Percentiles rank a stretch among this genome's conserved stretches.
phyloP scores from a whole-genome alignment of 2,797 vertebrate genomes.

The Mastacembelus armatus region DNA sequence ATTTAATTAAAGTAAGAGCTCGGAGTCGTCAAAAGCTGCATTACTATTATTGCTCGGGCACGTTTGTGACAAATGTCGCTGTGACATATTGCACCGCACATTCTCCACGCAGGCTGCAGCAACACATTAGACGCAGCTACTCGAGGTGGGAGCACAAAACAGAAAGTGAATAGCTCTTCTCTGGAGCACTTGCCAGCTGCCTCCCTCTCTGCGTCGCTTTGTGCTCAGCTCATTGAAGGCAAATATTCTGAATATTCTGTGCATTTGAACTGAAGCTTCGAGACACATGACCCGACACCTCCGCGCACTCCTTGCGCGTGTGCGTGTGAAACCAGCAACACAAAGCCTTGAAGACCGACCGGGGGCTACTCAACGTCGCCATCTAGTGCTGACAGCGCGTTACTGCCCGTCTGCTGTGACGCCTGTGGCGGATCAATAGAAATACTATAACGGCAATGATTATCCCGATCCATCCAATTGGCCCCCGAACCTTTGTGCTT shows the following conservation, averaged over 20 bases:
- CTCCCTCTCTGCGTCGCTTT: background rate
- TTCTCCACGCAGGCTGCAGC: conserved; percentile 31
- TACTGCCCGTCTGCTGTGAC: background rate
- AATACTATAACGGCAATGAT: conserved; percentile 42
- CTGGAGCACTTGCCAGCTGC: background rate
- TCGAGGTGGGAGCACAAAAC: conserved; percentile 19
- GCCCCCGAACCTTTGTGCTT: conserved; percentile 8
- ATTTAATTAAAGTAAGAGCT: conserved; percentile 91
- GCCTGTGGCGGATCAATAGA: conserved; percentile 39
- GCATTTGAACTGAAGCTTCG: background rate
- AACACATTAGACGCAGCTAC: conserved; percentile 17
- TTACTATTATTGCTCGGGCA: conserved; percentile 74
- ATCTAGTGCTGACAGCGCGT: background rate
- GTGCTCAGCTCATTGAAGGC: background rate
- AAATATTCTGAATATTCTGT: background rate
- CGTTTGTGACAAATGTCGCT: conserved; percentile 73
- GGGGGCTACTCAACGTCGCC: conserved; percentile 32
- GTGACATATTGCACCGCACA: conserved; percentile 53
- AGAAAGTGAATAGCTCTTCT: conserved; percentile 7
- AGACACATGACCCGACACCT: background rate
- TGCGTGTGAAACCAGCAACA: background rate
- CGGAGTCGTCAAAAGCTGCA: conserved; percentile 76
- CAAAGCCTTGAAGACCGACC: background rate
- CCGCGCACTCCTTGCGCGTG: background rate
- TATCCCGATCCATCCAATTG: conserved; percentile 41